Percentiles rank a stretch among this genome's conserved stretches.
phyloP scores from a whole-genome alignment of 2,888 invertebrate species.

The Syritta pipiens region DNA sequence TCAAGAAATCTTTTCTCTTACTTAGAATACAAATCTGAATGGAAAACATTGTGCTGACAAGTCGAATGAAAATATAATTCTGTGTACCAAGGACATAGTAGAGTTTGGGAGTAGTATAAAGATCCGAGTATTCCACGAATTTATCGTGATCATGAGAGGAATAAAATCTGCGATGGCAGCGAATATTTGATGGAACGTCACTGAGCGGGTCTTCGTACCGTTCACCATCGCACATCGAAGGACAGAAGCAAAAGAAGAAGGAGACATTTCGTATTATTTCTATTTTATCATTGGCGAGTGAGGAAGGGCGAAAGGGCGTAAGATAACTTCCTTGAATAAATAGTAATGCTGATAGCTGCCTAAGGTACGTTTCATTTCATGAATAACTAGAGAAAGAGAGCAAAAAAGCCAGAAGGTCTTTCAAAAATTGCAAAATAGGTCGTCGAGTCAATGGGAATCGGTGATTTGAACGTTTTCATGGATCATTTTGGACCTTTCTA shows the following conservation, averaged over 20 bases:
- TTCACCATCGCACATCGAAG: not conserved
- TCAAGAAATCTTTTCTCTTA: too few species aligned
- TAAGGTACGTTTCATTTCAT: slow-evolving; percentile 17
- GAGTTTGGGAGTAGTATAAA: not conserved
- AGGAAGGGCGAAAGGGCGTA: not conserved
- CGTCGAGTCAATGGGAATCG: slow-evolving; percentile 38
- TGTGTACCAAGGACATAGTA: not conserved
- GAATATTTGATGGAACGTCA: slow-evolving; percentile 7
- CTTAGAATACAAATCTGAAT: too few species aligned
- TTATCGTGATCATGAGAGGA: slow-evolving; percentile 29
- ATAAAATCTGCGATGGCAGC: slow-evolving; percentile 22
- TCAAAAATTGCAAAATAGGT: slow-evolving; percentile 44
- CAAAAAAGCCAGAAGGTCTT: slow-evolving; percentile 18
- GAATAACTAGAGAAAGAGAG: not conserved
- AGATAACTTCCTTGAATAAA: slow-evolving; percentile 23
- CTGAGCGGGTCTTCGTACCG: not conserved
- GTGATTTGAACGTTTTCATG: slow-evolving; percentile 32
- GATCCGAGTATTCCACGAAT: slow-evolving; percentile 24
- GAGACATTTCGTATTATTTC: slow-evolving; percentile 29
- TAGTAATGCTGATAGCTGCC: slow-evolving; percentile 22
- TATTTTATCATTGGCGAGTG: not conserved
- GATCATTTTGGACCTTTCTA: too few species aligned
- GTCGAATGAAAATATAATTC: not conserved
- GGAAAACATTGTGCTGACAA: slow-evolving; percentile 31
- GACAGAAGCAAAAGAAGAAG: slow-evolving; percentile 6